Conservation (phyloP, 2,113 vertebrate species). For the Xiphophorus maculatus region DNA sequence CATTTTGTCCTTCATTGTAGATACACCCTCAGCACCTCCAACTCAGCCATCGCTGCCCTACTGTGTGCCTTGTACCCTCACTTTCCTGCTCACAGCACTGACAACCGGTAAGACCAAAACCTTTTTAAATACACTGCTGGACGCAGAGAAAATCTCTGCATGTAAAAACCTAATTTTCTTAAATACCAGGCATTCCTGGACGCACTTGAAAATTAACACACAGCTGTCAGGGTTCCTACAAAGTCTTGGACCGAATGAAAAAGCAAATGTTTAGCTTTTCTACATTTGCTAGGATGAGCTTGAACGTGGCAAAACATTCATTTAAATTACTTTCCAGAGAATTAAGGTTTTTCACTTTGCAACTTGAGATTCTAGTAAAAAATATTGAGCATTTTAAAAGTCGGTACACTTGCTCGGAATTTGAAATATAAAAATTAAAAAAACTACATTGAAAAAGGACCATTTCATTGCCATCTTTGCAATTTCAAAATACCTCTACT, state of each 20-base stretch:
- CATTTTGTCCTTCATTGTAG: conserved; percentile 69
- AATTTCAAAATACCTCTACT: too few species aligned
- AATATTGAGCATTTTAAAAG: too few species aligned
- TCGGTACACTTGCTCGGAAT: too few species aligned
- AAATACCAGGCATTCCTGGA: too few species aligned
- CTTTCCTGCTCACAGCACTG: conserved; percentile 96
- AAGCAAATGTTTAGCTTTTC: not conserved
- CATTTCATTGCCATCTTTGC: too few species aligned
- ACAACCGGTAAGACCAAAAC: conserved; percentile 86
- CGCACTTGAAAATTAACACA: not conserved
- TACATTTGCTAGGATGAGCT: not conserved
- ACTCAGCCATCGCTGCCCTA: conserved; percentile 94
- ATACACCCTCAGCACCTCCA: conserved; percentile 94
- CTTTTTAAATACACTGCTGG: not conserved
- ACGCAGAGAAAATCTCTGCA: not conserved
- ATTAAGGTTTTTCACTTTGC: not conserved
- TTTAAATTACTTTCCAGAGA: not conserved
- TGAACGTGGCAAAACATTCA: not conserved
- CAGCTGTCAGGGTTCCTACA: too few species aligned
- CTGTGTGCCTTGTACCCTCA: conserved; percentile 97
- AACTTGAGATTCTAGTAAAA: not conserved
- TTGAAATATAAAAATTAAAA: too few species aligned
- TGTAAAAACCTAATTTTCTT: too few species aligned
- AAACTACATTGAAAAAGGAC: too few species aligned
- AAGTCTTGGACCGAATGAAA: not conserved